Conservation (phyloP, 2,888 invertebrate genomes). For the Xiphydria camelus region DNA sequence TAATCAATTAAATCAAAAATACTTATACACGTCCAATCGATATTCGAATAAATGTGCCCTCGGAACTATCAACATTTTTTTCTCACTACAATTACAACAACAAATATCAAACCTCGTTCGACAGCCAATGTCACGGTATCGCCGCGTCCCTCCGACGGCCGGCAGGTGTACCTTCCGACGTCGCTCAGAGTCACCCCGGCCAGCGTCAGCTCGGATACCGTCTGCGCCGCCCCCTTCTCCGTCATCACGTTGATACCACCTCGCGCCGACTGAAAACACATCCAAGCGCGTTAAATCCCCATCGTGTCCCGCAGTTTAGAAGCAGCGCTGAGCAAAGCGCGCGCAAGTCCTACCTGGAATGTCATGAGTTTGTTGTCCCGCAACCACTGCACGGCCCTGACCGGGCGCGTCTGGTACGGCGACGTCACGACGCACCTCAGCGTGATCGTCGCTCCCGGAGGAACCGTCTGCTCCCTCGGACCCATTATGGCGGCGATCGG, state of each 20-base stretch:
- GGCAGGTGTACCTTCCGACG: conserved; percentile 69
- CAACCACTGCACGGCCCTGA: conserved; percentile 62
- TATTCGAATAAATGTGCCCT: too few species aligned
- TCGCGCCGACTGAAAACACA: conserved; percentile 54
- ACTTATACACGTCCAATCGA: too few species aligned
- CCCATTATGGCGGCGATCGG: conserved; percentile 62
- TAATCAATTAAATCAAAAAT: too few species aligned
- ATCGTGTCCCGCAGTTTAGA: too few species aligned
- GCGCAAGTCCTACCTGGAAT: conserved; percentile 58
- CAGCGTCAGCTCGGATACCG: conserved; percentile 66
- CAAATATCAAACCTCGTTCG: conserved; percentile 61
- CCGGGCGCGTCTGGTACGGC: conserved; percentile 53
- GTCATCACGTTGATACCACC: conserved; percentile 69
- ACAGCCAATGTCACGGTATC: conserved; percentile 67
- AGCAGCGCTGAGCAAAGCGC: too few species aligned
- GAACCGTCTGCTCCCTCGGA: conserved; percentile 61
- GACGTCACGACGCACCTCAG: conserved; percentile 63
- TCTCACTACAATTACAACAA: too few species aligned
- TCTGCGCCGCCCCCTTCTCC: conserved; percentile 64
- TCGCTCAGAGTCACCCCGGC: conserved; percentile 62
- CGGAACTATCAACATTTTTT: too few species aligned
- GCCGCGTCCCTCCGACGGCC: conserved; percentile 63
- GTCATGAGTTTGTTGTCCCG: conserved; percentile 63
- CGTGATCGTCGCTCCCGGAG: conserved; percentile 62
- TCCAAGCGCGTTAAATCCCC: too few species aligned